Evolutionary conservation across 2,113 vertebrate genomes (phyloP).

Genomic region (Aramus guarauna): DNA sequence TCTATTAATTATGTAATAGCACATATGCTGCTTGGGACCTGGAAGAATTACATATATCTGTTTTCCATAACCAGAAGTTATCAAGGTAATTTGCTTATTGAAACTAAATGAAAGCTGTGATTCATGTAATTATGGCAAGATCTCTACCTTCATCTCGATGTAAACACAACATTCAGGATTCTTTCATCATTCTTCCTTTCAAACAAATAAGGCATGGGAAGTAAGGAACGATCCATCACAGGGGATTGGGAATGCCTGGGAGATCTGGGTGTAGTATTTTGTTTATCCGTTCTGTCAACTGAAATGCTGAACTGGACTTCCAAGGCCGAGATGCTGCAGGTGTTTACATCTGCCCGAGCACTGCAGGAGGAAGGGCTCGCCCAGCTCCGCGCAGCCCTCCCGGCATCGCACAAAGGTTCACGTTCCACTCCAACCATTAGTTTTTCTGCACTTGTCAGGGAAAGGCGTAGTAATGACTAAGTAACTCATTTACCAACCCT

Average conservation of each 20-base stretch:
- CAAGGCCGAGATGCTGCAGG: background rate
- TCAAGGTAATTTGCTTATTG: constrained; percentile 53
- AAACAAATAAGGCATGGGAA: rapidly evolving
- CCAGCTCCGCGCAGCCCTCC: rapidly evolving
- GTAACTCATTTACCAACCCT: background rate
- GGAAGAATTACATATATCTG: constrained; percentile 13
- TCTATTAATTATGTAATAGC: constrained; percentile 42
- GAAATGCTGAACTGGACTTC: rapidly evolving
- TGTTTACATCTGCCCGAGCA: rapidly evolving
- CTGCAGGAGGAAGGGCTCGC: rapidly evolving
- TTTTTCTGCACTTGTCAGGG: background rate
- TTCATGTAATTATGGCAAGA: constrained; percentile 38
- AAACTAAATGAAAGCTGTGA: constrained; percentile 54
- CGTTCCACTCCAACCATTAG: rapidly evolving
- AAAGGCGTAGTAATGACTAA: background rate
- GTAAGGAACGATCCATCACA: background rate
- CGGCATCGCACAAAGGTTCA: rapidly evolving
- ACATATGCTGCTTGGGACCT: constrained; percentile 12
- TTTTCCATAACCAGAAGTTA: constrained; percentile 29
- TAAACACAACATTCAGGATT: background rate
- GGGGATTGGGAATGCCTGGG: background rate
- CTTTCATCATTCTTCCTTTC: background rate
- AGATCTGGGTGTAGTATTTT: background rate
- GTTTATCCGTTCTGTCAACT: rapidly evolving
- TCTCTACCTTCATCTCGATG: constrained; percentile 7